A percentile compares a stretch with the other conserved stretches of the same genome.
Evolutionary conservation across 2,888 invertebrate species (phyloP).

Genomic region (Netelia melanura): DNA sequence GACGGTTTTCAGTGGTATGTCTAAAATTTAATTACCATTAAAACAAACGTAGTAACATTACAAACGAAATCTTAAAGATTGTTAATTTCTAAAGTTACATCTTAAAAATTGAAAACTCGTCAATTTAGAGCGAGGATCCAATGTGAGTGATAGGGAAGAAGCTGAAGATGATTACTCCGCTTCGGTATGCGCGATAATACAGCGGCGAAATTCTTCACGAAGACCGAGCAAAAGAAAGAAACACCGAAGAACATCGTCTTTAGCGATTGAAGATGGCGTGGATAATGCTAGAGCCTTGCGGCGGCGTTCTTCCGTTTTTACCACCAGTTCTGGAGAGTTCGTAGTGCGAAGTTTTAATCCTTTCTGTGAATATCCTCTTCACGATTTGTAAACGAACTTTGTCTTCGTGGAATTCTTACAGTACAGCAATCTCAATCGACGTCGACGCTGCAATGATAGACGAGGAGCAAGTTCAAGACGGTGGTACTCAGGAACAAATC

Average conservation of each 20-base stretch:
- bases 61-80: too few relatives aligned
- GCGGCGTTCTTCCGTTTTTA: slow-evolving; percentile 91
- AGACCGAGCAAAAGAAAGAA: slow-evolving; percentile 89
- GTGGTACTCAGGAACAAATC: slow-evolving; percentile 93
- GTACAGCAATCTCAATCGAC: slow-evolving; percentile 92
- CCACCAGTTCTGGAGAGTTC: slow-evolving; percentile 95
- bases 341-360: slow-evolving; percentile 78
- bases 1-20: slow-evolving; percentile 50
- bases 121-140: slow-evolving; percentile 58
- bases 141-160: slow-evolving; percentile 81
- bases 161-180: slow-evolving; percentile 94
- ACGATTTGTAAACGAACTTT: not conserved
- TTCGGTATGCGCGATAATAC: slow-evolving; percentile 94
- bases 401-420: slow-evolving; percentile 77
- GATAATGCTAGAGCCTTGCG: slow-evolving; percentile 84
- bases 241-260: slow-evolving; percentile 87
- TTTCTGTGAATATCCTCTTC: not conserved
- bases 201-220: slow-evolving; percentile 91
- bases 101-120: not conserved
- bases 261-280: slow-evolving; percentile 86
- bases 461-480: slow-evolving; percentile 92
- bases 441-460: slow-evolving; percentile 88
- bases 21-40: not conserved
- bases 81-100: too few relatives aligned
- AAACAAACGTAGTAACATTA: too few relatives aligned